These are phyloP conservation scores for Triops cancriformis DNA, from an alignment of 1,140 invertebrate species.

Conservation along the genomic window DNA sequence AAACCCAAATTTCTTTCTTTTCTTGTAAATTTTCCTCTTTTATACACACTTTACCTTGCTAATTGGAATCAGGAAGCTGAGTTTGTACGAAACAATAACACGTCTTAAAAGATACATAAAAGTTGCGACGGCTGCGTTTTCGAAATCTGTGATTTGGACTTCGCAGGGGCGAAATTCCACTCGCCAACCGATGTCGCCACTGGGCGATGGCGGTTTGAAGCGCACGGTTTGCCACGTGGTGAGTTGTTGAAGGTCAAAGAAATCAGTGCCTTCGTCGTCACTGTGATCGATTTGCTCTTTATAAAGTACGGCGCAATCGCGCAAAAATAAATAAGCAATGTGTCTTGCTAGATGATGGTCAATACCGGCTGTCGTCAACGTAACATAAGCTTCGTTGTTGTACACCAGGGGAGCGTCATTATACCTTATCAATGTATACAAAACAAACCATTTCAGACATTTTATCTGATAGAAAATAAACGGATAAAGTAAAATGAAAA, in stretches of 20 bases:
- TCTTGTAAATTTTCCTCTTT: too few relatives aligned
- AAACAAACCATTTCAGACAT: too few relatives aligned
- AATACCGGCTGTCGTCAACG: constrained; percentile 75
- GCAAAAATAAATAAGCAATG: constrained; percentile 95
- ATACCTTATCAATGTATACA: background rate
- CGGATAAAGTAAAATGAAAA: too few relatives aligned
- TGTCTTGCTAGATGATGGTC: constrained; percentile 87
- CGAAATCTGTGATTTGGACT: constrained; percentile 95
- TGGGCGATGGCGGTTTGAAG: constrained; percentile 95
- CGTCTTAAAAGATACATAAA: constrained; percentile 94
- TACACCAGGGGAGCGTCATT: constrained; percentile 57
- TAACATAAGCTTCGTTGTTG: constrained; percentile 70
- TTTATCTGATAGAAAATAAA: background rate
- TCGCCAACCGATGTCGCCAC: constrained; percentile 94
- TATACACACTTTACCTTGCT: too few relatives aligned
- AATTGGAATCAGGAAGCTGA: constrained; percentile 96
- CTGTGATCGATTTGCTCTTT: constrained; percentile 92
- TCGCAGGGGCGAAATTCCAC: constrained; percentile 99
- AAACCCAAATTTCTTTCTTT: too few relatives aligned
- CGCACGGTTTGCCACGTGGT: constrained; percentile 99
- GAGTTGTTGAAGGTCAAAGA: constrained; percentile 99
- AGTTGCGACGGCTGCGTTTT: constrained; percentile 97
- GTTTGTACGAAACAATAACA: constrained; percentile 90
- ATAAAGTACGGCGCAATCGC: constrained; percentile 93
- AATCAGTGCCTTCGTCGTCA: constrained; percentile 88